Evolutionary conservation across 2,113 vertebrate species (phyloP), one percentile per base, ranked within the genome.

Genomic region (Etheostoma cragini): DNA sequence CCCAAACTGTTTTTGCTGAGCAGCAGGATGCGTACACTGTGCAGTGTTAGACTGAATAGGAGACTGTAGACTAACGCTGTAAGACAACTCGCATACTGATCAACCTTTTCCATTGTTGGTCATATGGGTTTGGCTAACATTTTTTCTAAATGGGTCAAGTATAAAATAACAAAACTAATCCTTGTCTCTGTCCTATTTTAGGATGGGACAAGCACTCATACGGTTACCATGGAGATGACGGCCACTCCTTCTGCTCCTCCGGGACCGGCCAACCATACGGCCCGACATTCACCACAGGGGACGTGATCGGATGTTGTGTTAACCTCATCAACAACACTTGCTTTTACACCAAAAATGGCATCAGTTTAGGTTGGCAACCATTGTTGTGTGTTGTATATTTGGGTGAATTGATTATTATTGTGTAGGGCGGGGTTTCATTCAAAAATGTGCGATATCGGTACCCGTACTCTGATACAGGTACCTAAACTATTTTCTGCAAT

Each of bases 171-270:
- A 42, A 78, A 69, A 21, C 71, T 90, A 81, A 88, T 78, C 85
- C 77, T 88, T 62, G 69, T 82, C 83, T 62, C 54, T 66, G 66
- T 61, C 67, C 71, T 76, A 46, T 90, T 84, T 88, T 5, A 99
- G 98, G 98, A 85, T 99, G 98, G 98, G 98, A 99, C 93, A 99
- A 99, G 80, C 98, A 99, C 93, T 99, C 98, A 2, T 99, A 99
- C 77, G 98, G 98, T 94, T 99, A 99, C 95, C 98, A 99, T 0
- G 98, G 98, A 8, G 98, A 99, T 0, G 98, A 99, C 4, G 98
- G 98, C 77, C 97, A 99, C 95, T 99, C 98, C 90, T 99, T 99
- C 95, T 99, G 98, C 76, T 99, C 98, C 66, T 99, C 98, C 0
- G 98, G 98, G 79, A 99, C 98, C 6, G 98, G 98, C 78, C 98